Evolutionary conservation across 2,113 vertebrate genomes (phyloP).

Genomic region (Cyprinodon variegatus): DNA sequence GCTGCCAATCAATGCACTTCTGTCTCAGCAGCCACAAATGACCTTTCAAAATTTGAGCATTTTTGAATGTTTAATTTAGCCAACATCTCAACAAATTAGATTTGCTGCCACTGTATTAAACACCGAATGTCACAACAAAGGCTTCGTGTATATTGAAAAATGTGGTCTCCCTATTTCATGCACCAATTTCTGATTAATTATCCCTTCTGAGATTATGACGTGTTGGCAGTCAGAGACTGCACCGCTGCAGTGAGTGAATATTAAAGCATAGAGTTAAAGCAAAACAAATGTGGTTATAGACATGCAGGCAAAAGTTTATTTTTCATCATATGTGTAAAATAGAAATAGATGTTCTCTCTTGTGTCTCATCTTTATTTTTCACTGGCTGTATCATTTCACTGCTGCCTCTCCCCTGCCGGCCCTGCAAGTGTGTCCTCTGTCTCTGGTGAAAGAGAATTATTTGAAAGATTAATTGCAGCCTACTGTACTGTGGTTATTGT

Average conservation of each 20-base stretch:
- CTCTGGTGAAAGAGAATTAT: constrained; percentile 40
- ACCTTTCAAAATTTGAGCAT: constrained; percentile 43
- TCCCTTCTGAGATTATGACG: constrained; percentile 55
- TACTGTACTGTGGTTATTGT: constrained; percentile 62
- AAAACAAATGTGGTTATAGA: constrained; percentile 48
- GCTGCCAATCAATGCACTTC: constrained; percentile 19
- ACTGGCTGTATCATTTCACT: constrained; percentile 19
- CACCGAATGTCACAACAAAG: constrained; percentile 54
- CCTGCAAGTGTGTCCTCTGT: constrained; percentile 32
- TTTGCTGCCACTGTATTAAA: constrained; percentile 51
- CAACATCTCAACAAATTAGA: constrained; percentile 52
- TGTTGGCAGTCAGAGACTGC: constrained; percentile 45
- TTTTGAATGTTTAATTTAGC: constrained; percentile 62
- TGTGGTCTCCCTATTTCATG: constrained; percentile 68
- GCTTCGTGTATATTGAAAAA: constrained; percentile 47
- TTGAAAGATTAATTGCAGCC: constrained; percentile 69
- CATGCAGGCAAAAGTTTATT: constrained; percentile 22
- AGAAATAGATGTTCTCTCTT: constrained; percentile 22
- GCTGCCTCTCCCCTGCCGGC: constrained; percentile 6
- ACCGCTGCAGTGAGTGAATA: constrained; percentile 7
- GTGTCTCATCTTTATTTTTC: constrained; percentile 46
- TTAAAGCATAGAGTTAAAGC: constrained; percentile 9
- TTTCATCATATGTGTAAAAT: constrained; percentile 36
- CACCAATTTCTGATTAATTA: constrained; percentile 72
- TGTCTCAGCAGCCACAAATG: constrained; percentile 16